Evolutionary conservation across 2,888 invertebrate species (phyloP), one percentile per base, ranked within the genome.

Genomic region (Baronia brevicornis): DNA sequence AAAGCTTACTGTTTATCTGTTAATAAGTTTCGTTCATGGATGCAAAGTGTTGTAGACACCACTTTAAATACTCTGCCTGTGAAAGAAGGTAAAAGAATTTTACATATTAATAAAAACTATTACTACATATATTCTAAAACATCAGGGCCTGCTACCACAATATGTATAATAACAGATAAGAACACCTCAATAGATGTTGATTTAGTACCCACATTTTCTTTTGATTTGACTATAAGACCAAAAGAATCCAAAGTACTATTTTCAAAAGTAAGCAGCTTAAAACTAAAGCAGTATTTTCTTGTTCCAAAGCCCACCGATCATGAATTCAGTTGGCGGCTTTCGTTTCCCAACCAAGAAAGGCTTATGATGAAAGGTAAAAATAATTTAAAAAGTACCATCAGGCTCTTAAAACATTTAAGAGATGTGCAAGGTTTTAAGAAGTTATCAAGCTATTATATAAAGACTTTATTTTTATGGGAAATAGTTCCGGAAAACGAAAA

Each of bases 391-490:
- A 60, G 60, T 38, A 48, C 57, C 3, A 36, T 68, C 10, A 70
- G 65, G 44, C 53, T 72, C 12, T 32, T 73, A 11, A 73, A 73
- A 43, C 43, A 67, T 22, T 53, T 71, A 24, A 54, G 73, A 19
- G 70, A 73, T 38, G 36, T 59, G 4, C 71, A 73, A 48, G 63
- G 61, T 9, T 72, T 73, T 35, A 50, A 62, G 17, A 57, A 60
- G 43, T 31, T 73, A 14, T 67, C 66, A n/a, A 73, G 73, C 39
- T 73, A 72, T 41, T 68, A 57, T 26, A 72, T 73, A 30, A 72
- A 73, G 53, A 65, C 72, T 2, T 39, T 73, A 38, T 71, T 71
- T 57, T 46, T 73, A 25, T 71, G 68, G 68, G 71, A 70, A 53
- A 48, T 56, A 17, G 23, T 43, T 17, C 39, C 41, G 26, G 51